A percentile compares a stretch with the other conserved stretches of the same genome.
These are phyloP conservation scores for Perca schrenkii DNA, from an alignment of 2,113 vertebrate genomes.

Conservation along the genomic window DNA sequence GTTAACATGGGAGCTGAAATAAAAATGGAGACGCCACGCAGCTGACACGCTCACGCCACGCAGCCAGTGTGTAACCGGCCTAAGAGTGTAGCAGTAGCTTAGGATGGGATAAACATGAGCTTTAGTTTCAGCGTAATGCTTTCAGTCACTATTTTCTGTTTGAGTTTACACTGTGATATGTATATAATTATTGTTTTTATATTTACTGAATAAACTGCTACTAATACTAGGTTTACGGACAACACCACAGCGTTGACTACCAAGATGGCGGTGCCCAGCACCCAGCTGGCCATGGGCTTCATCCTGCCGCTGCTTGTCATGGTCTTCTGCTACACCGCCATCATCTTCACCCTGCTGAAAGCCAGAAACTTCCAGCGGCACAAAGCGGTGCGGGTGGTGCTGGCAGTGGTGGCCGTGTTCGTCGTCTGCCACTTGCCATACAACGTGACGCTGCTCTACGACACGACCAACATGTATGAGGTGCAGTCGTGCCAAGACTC, in stretches of 20 bases:
- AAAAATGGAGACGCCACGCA: too few species aligned
- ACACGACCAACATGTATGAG: conserved; percentile 72
- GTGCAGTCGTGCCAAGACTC: too few species aligned
- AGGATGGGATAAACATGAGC: too few species aligned
- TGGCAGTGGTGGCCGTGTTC: conserved; percentile 89
- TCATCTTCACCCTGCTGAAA: conserved; percentile 86
- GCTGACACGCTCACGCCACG: too few species aligned
- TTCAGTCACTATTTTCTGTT: too few species aligned
- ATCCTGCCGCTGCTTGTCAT: conserved; percentile 90
- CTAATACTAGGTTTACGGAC: conserved; percentile 39
- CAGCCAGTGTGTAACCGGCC: too few species aligned
- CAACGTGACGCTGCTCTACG: conserved; percentile 84
- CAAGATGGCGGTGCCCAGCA: conserved; percentile 83
- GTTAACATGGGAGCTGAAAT: too few species aligned
- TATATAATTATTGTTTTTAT: too few species aligned
- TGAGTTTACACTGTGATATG: too few species aligned
- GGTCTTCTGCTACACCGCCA: conserved; percentile 88
- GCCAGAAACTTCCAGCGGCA: conserved; percentile 90
- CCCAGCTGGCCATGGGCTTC: conserved; percentile 89
- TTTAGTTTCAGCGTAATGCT: too few species aligned
- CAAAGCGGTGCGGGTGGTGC: conserved; percentile 90
- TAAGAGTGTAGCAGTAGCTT: too few species aligned
- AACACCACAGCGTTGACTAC: conserved; percentile 10
- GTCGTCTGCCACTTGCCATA: conserved; percentile 91
- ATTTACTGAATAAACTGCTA: too few species aligned